A percentile compares a stretch with the other conserved stretches of the same genome.
phyloP scores from a whole-genome alignment of 2,113 vertebrate genomes.

The Panthera tigris region DNA sequence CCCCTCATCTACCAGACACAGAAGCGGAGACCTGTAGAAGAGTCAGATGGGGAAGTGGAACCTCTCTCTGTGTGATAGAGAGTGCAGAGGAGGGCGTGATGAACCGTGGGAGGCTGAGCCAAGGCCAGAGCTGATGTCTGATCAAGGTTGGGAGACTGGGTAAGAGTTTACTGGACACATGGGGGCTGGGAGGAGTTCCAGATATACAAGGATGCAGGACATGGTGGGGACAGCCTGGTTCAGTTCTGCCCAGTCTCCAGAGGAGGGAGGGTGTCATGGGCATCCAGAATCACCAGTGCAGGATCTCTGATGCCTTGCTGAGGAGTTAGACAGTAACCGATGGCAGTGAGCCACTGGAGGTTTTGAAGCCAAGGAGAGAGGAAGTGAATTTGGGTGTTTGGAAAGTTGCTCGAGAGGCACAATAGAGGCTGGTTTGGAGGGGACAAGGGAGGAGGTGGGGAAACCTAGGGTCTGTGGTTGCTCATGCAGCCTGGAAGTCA shows the following conservation, averaged over 20 bases:
- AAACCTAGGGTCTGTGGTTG: background rate
- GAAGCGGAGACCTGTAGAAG: background rate
- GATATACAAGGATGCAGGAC: background rate
- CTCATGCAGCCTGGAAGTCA: background rate
- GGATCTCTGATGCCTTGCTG: background rate
- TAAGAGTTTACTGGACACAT: background rate
- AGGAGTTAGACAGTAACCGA: background rate
- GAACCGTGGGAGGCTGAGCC: background rate
- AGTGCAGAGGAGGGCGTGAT: background rate
- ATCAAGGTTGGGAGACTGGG: background rate
- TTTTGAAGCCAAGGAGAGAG: background rate
- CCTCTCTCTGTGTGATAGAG: background rate
- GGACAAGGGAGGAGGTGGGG: background rate
- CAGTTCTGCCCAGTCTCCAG: background rate
- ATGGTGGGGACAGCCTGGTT: background rate
- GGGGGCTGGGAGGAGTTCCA: background rate
- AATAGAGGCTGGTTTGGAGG: background rate
- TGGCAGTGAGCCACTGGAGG: background rate
- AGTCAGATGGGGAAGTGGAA: background rate
- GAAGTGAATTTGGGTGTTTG: background rate
- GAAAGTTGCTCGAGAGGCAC: background rate
- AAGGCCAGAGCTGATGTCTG: background rate
- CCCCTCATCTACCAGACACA: fast-evolving
- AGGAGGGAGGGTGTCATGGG: no score
- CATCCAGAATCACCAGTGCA: background rate